These are phyloP conservation scores for Crioceris asparagi DNA, from an alignment of 2,888 invertebrate species.

Conservation along the genomic window DNA sequence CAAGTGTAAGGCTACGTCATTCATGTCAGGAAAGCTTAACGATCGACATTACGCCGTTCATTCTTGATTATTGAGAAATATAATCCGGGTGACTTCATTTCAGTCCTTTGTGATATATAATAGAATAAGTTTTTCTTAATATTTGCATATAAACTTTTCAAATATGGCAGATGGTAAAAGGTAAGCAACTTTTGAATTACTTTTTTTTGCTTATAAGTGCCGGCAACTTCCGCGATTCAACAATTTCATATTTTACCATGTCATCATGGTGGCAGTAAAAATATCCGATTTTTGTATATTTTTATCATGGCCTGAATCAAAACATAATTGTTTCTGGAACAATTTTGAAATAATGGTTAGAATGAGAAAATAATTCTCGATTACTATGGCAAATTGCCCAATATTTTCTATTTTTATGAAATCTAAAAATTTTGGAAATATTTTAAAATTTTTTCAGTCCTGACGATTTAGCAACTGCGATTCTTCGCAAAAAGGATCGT, in stretches of 20 bases:
- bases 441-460: conserved; percentile 24
- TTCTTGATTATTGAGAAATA: conserved; percentile 11
- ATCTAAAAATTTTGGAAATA: conserved; percentile 2
- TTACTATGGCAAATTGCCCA: too few species aligned
- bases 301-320: conserved; percentile 1
- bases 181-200: conserved; percentile 19
- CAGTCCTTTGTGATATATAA: conserved; percentile 15
- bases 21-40: conserved; percentile 25
- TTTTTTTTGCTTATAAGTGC: conserved; percentile 7
- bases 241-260: conserved; percentile 25
- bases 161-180: conserved; percentile 33
- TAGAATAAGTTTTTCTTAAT: conserved; percentile 17
- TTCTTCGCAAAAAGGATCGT: conserved; percentile 93
- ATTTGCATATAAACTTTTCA: conserved; percentile 13
- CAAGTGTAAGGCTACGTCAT: conserved; percentile 34
- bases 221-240: conserved; percentile 20
- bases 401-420: too few species aligned
- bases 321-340: too few species aligned
- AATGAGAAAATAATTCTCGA: too few species aligned
- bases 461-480: conserved; percentile 95
- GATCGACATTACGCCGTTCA: conserved; percentile 25
- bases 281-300: conserved; percentile 10
- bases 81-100: conserved; percentile 15
- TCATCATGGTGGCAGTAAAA: conserved; percentile 33
- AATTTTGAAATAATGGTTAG: too few species aligned